Base-by-base conservation (phyloP, 2,888 invertebrate genomes). In the Aspidiotus destructor region DNA sequence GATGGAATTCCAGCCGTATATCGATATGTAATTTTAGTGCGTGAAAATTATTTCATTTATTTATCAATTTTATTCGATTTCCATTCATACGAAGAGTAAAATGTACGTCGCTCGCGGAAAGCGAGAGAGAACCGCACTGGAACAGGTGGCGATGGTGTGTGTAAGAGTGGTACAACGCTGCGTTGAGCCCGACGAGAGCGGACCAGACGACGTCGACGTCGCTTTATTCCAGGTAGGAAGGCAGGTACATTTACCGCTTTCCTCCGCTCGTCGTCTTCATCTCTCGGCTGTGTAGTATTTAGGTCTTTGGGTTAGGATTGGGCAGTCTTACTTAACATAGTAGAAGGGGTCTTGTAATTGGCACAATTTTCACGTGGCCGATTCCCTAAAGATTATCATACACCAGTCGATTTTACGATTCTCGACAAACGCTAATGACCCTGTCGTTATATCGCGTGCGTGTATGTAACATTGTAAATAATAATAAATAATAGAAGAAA, bases 361-460 rank as follows among this genome's bases (percentile, higher is more conserved):
- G 64, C 64, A 64, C 64, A 64, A 64, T 64, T 64, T 64, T 64
- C 64, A 64, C 64, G 64, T 64, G 64, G 64, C 64, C 64, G 64
- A 64, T 64, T 64, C 64, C 64, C 55, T 42, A 55, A 64, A 64
- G 64, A 64, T 64, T 41, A 64, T 57, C 64, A 64, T 28, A 28
- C 28, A 28, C 28, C 28, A 57, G 55, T 64, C 57, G 57, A 57
- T 64, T 64, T 64, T 64, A 64, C 64, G 64, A 64, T 64, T 64
- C 64, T 42, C 42, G 16, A 54, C 55, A 64, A 64, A 64, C 64
- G 64, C 44, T 64, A 64, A 64, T 64, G 64, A 64, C 64, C 64
- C 64, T 64, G 28, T 28, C 28, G 28, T 40, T 60, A 41, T 60
- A 60, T 40, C 16, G 42, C 17, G 60, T 41, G 60, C 60, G 60